Evolutionary conservation across 2,113 vertebrate genomes (phyloP).

Genomic region (Hippopotamus amphibius): DNA sequence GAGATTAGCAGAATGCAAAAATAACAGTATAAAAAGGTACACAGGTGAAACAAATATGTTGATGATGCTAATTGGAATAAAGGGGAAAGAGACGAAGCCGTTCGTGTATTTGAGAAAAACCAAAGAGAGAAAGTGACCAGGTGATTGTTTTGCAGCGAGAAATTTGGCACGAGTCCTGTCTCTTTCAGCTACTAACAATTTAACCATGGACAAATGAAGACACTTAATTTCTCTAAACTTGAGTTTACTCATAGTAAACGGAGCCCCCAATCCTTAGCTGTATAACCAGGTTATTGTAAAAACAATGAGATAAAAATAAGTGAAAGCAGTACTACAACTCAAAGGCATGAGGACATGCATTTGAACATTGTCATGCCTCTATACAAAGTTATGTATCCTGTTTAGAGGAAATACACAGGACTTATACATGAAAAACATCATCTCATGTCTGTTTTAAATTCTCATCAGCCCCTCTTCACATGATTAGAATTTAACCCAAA

Average conservation of each 20-base stretch:
- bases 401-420: background rate
- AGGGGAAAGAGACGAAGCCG: accelerated
- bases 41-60: background rate
- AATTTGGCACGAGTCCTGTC: background rate
- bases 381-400: background rate
- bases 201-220: background rate
- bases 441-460: background rate
- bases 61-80: background rate
- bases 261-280: background rate
- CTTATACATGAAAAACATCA: background rate
- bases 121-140: background rate
- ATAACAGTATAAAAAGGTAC: background rate
- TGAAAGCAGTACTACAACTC: background rate
- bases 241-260: background rate
- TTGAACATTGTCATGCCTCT: background rate
- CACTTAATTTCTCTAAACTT: background rate
- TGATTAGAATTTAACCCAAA: background rate
- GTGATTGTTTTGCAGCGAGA: background rate
- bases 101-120: background rate
- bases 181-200: background rate
- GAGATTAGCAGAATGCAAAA: background rate
- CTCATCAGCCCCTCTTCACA: background rate
- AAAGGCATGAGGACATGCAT: background rate
- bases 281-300: background rate
- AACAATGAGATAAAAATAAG: background rate